Evolutionary conservation across 2,113 vertebrate genomes (phyloP).

Genomic region (Melanocharis versteri): DNA sequence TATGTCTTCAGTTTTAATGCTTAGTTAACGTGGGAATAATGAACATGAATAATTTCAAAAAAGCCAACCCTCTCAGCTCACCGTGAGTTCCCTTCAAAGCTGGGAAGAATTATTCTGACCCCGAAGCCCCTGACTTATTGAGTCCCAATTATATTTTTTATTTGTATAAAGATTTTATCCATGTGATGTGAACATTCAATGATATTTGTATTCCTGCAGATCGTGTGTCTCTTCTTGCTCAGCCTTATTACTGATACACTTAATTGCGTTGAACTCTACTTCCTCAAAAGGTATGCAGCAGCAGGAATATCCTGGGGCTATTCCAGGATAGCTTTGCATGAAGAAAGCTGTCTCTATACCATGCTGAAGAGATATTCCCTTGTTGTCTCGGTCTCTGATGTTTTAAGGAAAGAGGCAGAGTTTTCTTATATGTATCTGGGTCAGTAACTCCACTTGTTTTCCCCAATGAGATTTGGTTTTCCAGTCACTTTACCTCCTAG

Average conservation of each 20-base stretch:
- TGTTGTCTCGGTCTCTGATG: constrained; percentile 14
- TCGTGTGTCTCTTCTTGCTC: background rate
- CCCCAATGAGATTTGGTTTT: background rate
- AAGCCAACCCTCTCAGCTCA: background rate
- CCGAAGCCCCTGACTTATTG: background rate
- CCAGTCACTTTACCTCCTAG: background rate
- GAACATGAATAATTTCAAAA: background rate
- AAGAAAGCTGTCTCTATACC: background rate
- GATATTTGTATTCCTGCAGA: background rate
- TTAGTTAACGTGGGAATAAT: background rate
- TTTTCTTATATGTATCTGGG: constrained; percentile 43
- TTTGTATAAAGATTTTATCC: background rate
- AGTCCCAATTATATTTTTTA: background rate
- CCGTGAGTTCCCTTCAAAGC: background rate
- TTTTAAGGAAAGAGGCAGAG: constrained; percentile 2
- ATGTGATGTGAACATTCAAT: background rate
- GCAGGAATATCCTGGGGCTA: background rate
- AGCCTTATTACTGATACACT: background rate
- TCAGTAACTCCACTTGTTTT: constrained; percentile 28
- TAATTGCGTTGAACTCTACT: background rate
- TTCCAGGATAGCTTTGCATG: background rate
- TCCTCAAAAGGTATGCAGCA: background rate
- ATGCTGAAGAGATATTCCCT: background rate
- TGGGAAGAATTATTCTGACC: background rate
- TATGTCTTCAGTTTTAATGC: background rate